phyloP scores from a whole-genome alignment of 1,140 invertebrate genomes.

The Drosophila miranda region DNA sequence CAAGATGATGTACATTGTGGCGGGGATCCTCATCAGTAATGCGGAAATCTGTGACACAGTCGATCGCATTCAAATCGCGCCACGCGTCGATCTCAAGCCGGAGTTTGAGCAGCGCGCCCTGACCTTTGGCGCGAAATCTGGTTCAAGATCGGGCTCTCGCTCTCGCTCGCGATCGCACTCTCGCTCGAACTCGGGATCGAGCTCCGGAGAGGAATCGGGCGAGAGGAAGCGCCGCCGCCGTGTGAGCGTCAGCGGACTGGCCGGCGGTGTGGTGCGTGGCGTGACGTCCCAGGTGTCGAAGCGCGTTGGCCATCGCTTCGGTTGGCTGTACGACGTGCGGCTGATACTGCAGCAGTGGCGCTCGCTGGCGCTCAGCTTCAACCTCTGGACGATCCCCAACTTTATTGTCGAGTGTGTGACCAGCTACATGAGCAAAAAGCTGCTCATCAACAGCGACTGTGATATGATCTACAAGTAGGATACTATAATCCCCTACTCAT shows the following conservation, averaged over 20 bases:
- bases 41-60: constrained; percentile 79
- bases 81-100: constrained; percentile 73
- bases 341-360: constrained; percentile 57
- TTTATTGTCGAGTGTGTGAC: constrained; percentile 65
- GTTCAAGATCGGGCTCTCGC: constrained; percentile 8
- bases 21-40: constrained; percentile 77
- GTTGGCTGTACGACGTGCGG: constrained; percentile 55
- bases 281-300: constrained; percentile 61
- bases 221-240: constrained; percentile 2
- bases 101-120: constrained; percentile 26
- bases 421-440: constrained; percentile 66
- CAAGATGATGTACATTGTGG: constrained; percentile 79
- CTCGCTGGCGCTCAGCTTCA: constrained; percentile 58
- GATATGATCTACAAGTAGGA: constrained; percentile 79
- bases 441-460: constrained; percentile 77
- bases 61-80: constrained; percentile 78
- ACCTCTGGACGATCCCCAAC: constrained; percentile 75
- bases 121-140: constrained; percentile 2
- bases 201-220: constrained; percentile 18
- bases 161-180: constrained; percentile 23
- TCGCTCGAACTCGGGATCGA: constrained; percentile 21
- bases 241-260: constrained; percentile 49
- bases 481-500: no score
- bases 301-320: constrained; percentile 53
- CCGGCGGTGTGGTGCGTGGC: constrained; percentile 56